These are phyloP conservation scores for Drepanosiphum platanoidis DNA, from an alignment of 2,888 invertebrate genomes.

Conservation along the genomic window DNA sequence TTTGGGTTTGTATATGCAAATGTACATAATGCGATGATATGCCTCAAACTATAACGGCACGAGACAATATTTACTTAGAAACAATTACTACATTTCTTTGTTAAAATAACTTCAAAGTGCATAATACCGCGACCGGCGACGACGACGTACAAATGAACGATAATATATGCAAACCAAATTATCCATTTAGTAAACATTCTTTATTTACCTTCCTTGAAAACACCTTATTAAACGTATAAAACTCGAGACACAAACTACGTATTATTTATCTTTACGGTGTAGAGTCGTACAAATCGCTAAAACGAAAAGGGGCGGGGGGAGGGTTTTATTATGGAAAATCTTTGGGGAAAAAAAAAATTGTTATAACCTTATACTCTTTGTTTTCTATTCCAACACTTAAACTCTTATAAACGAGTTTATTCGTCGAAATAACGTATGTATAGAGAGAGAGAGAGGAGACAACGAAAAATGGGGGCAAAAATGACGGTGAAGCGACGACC, in stretches of 20 bases:
- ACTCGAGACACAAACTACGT: background rate
- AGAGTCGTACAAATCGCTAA: background rate
- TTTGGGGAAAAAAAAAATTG: background rate
- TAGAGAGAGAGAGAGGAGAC: too few species aligned
- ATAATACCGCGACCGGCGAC: conserved; percentile 12
- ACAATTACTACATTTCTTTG: conserved; percentile 52
- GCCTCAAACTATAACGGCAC: background rate
- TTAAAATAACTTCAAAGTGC: conserved; percentile 46
- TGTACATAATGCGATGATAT: conserved; percentile 28
- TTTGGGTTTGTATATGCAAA: conserved; percentile 39
- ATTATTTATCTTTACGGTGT: background rate
- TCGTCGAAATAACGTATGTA: too few species aligned
- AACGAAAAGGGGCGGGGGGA: too few species aligned
- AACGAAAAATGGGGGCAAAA: too few species aligned
- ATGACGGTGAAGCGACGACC: too few species aligned
- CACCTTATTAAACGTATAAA: background rate
- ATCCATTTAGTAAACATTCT: conserved; percentile 42
- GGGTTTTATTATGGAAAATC: background rate
- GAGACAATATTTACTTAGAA: conserved; percentile 39
- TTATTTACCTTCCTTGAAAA: conserved; percentile 42
- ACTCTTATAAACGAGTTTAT: background rate
- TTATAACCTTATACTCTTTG: background rate
- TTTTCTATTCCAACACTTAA: background rate
- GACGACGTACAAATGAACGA: conserved; percentile 37
- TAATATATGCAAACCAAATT: conserved; percentile 54